Evolutionary conservation across 92 coral and sea anemone genomes (phyloP).

Genomic region (Plumapathes pennacea): DNA sequence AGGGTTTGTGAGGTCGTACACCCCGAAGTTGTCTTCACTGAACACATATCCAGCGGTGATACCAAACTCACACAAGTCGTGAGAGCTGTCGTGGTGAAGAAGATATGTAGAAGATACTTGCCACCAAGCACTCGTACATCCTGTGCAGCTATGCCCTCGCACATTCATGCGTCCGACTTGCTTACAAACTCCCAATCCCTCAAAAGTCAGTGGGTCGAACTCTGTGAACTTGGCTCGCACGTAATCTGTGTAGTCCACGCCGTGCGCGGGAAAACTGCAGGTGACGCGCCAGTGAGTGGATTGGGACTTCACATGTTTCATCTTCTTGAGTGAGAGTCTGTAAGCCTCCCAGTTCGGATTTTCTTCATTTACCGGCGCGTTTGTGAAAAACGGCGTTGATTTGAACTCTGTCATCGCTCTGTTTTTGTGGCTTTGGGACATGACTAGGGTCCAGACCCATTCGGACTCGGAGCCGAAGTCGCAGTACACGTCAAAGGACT

Average conservation of each 20-base stretch:
- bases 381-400: not conserved
- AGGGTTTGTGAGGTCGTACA: not conserved
- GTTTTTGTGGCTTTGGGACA: slow-evolving; percentile 31
- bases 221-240: slow-evolving; percentile 39
- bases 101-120: not conserved
- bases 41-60: not conserved
- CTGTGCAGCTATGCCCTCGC: slow-evolving; percentile 33
- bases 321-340: slow-evolving; percentile 21
- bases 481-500: no score
- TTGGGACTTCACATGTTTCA: slow-evolving; percentile 12
- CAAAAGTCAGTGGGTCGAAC: slow-evolving; percentile 23
- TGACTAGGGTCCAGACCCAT: slow-evolving; percentile 44
- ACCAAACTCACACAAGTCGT: not conserved
- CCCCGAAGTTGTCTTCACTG: slow-evolving; percentile 1
- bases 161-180: slow-evolving; percentile 40
- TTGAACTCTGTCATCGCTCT: slow-evolving; percentile 1
- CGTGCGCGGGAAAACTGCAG: slow-evolving; percentile 46
- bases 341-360: slow-evolving; percentile 39
- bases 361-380: slow-evolving; percentile 28
- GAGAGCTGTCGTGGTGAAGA: not conserved
- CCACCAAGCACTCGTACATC: slow-evolving; percentile 47
- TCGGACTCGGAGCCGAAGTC: slow-evolving; percentile 38
- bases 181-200: slow-evolving; percentile 20
- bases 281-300: slow-evolving; percentile 66
- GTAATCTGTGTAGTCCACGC: slow-evolving; percentile 54